Conservation (phyloP, 2,888 invertebrate species). For the Caenorhabditis doughertyi region DNA sequence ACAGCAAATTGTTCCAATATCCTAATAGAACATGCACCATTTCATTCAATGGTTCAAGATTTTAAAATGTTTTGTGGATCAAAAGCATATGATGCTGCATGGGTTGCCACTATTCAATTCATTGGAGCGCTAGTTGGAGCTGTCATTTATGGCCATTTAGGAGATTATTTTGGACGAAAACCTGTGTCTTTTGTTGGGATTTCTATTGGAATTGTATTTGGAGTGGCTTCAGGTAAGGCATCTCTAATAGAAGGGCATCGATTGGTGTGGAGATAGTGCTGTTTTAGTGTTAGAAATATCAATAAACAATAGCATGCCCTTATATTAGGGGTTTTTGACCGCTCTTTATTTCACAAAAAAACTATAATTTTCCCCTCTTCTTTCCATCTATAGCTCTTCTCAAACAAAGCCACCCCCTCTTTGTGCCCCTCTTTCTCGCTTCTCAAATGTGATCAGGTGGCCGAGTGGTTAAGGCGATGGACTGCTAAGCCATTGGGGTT, state of each 20-base stretch:
- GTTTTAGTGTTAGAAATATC: no score
- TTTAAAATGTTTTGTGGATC: constrained; percentile 68
- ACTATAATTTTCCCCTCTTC: no score
- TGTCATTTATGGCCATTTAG: constrained; percentile 69
- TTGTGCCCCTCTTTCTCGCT: background rate
- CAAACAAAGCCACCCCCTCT: background rate
- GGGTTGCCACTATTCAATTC: constrained; percentile 72
- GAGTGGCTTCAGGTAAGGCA: constrained; percentile 65
- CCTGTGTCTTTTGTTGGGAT: constrained; percentile 70
- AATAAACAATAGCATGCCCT: no score
- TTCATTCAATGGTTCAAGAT: constrained; percentile 70
- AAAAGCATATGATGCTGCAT: constrained; percentile 68
- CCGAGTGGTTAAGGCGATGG: constrained; percentile 83
- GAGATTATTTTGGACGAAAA: constrained; percentile 70
- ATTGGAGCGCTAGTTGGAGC: constrained; percentile 72
- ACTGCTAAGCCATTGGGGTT: constrained; percentile 83
- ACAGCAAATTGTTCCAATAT: constrained; percentile 40
- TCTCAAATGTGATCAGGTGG: constrained; percentile 77
- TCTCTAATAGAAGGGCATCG: no score
- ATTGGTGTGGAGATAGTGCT: no score
- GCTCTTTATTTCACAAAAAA: no score
- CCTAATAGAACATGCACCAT: constrained; percentile 46
- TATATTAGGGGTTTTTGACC: no score
- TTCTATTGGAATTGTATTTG: constrained; percentile 65
- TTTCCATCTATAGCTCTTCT: background rate